phyloP scores from a whole-genome alignment of 2,888 invertebrate species.

The Trisateles emortualis region DNA sequence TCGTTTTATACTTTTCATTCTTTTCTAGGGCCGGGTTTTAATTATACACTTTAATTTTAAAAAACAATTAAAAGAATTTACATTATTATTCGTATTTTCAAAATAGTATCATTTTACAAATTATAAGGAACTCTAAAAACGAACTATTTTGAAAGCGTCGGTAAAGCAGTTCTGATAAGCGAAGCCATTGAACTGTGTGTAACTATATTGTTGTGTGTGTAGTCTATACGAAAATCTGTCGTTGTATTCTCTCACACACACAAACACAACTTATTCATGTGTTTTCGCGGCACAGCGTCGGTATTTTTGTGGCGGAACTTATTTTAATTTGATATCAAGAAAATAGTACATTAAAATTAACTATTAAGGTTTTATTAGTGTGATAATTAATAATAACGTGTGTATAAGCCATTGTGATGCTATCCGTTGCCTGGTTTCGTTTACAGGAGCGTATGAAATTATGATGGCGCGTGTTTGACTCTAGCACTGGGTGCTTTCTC shows the following conservation, averaged over 20 bases:
- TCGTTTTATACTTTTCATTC: too few species aligned
- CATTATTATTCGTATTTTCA: too few species aligned
- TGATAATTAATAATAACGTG: slow-evolving; percentile 46
- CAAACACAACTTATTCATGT: slow-evolving; percentile 51
- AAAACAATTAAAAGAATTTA: too few species aligned
- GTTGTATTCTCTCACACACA: slow-evolving; percentile 47
- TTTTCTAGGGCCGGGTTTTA: too few species aligned
- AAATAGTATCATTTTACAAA: not conserved
- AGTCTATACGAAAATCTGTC: slow-evolving; percentile 23
- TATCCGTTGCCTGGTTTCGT: slow-evolving; percentile 36
- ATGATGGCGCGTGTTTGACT: slow-evolving; percentile 81
- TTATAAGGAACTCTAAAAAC: slow-evolving; percentile 35
- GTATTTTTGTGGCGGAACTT: slow-evolving; percentile 65
- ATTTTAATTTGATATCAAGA: slow-evolving; percentile 62
- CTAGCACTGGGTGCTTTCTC: slow-evolving; percentile 67
- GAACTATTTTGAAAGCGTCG: slow-evolving; percentile 52
- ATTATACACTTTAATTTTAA: too few species aligned
- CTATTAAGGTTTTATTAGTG: slow-evolving; percentile 47
- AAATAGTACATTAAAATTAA: slow-evolving; percentile 43
- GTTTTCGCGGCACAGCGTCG: slow-evolving; percentile 79
- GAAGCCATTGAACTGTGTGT: slow-evolving; percentile 52
- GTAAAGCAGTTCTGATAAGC: slow-evolving; percentile 49
- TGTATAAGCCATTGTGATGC: slow-evolving; percentile 34
- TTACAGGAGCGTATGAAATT: slow-evolving; percentile 53
- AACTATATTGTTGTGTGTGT: slow-evolving; percentile 34